phyloP scores from a whole-genome alignment of 2,113 vertebrate genomes.

The Eulemur rufifrons region DNA sequence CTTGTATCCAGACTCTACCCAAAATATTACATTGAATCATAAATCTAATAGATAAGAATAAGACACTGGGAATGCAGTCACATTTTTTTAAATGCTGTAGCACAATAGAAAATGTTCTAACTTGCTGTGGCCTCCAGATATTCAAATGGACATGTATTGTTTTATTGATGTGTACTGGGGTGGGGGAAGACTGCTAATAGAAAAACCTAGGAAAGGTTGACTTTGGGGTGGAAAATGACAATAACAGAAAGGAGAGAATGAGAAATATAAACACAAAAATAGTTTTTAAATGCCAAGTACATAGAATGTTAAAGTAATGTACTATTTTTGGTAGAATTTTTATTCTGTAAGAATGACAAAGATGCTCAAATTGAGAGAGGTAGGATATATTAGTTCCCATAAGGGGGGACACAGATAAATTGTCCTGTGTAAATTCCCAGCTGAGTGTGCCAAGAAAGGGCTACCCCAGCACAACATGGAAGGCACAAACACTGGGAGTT shows the following conservation, averaged over 20 bases:
- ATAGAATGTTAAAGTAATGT: neutral
- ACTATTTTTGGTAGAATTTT: neutral
- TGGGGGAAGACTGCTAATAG: neutral
- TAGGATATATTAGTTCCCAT: neutral
- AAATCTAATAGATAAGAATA: neutral
- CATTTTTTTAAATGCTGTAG: neutral
- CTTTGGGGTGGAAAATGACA: neutral
- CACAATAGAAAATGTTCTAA: neutral
- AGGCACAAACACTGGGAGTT: too few species aligned
- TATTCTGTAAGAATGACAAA: neutral
- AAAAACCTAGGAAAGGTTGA: neutral
- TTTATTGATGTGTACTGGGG: neutral
- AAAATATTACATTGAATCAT: neutral
- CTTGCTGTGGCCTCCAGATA: neutral
- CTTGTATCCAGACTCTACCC: neutral
- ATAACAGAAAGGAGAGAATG: neutral
- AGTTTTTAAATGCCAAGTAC: neutral
- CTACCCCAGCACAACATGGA: neutral
- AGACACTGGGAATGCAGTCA: neutral
- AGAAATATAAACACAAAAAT: neutral
- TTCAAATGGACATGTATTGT: neutral
- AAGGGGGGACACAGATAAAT: neutral
- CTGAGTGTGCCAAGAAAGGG: neutral
- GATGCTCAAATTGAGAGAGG: neutral
- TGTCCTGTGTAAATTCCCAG: neutral